Base-by-base conservation (phyloP, 1,140 invertebrate genomes). In the Nixonia krombeini region DNA sequence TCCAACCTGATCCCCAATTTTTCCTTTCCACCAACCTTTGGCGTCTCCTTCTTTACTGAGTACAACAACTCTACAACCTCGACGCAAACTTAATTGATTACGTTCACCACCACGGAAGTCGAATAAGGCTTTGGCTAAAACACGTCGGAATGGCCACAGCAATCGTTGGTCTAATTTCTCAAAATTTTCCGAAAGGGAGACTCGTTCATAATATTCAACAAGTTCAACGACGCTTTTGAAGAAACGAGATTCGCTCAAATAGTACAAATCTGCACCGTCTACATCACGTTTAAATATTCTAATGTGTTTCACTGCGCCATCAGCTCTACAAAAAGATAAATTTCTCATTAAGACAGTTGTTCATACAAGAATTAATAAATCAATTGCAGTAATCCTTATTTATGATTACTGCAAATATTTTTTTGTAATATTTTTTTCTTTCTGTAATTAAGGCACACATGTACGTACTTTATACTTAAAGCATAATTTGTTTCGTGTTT, bases 231-330 rank as follows among this genome's bases (percentile, higher is more conserved):
- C 90, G 73, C 91, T 93, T 74, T 92, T 92, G 78, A 98, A 98
- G 80, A 92, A 96, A 41, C 94, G 88, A n/a, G 93, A 92, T 76
- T 95, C 91, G 9, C 94, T 96, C 12, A 98, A 85, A 83, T 90
- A 97, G 82, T 92, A 89, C 31, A 89, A 85, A 56, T 86, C 81
- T 7, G 86, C 81, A 15, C 86, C 87, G 28, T 88, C 87, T 17
- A 84, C 85, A 38, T 88, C 86, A 40, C 88, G 87, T 72, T 90
- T 87, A 72, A 89, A 93, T 69, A 98, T 91, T 82, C 94, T 91
- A 89, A 98, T 98, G 82, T 98, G 96, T 80, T 96, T 96, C 28
- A 96, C 93, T 49, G 91, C 90, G 77, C 91, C 90, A 70, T 92
- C 90, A 63, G 91, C 92, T 78, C 93, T 96, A 75, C 16, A 87